Conservation (phyloP, 92 coral and sea anemone genomes). For the Nematostella vectensis region DNA sequence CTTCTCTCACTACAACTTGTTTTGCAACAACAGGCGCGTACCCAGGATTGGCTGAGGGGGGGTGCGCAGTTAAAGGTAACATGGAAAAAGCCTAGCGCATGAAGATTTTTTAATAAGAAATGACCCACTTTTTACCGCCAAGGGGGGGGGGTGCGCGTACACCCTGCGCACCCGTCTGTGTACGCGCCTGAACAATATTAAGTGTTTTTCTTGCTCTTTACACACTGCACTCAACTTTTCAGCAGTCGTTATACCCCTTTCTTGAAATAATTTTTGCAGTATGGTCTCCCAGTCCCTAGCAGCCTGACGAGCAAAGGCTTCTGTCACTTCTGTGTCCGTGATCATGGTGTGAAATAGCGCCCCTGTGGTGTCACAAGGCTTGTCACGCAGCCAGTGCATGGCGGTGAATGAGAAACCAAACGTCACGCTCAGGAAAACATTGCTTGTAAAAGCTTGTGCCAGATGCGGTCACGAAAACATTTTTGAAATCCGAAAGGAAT, state of each 20-base stretch:
- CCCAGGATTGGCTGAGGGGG: too few species aligned
- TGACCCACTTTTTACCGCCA: too few species aligned
- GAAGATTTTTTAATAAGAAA: too few species aligned
- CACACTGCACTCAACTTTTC: constrained; percentile 42
- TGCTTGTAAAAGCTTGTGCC: constrained; percentile 71
- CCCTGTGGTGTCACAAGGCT: constrained; percentile 68
- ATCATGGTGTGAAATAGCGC: constrained; percentile 71
- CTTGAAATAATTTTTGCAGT: too few species aligned
- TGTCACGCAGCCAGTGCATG: constrained; percentile 72
- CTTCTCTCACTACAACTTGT: too few species aligned
- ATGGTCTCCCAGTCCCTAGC: constrained; percentile 68
- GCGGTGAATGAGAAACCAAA: constrained; percentile 61
- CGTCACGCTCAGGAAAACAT: constrained; percentile 45
- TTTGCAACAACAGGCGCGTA: too few species aligned
- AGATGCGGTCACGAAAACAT: constrained; percentile 55
- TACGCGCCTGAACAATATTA: too few species aligned
- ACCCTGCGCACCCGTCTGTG: too few species aligned
- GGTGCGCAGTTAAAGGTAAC: too few species aligned
- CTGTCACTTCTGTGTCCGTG: constrained; percentile 40
- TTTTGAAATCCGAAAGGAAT: constrained; percentile 38
- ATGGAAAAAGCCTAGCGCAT: too few species aligned
- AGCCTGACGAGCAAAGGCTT: constrained; percentile 49
- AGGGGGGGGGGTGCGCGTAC: too few species aligned
- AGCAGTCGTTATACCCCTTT: constrained; percentile 47
- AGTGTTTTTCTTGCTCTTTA: neutral